phyloP scores from a whole-genome alignment of 1,140 invertebrate species.

The Drosophila triauraria region DNA sequence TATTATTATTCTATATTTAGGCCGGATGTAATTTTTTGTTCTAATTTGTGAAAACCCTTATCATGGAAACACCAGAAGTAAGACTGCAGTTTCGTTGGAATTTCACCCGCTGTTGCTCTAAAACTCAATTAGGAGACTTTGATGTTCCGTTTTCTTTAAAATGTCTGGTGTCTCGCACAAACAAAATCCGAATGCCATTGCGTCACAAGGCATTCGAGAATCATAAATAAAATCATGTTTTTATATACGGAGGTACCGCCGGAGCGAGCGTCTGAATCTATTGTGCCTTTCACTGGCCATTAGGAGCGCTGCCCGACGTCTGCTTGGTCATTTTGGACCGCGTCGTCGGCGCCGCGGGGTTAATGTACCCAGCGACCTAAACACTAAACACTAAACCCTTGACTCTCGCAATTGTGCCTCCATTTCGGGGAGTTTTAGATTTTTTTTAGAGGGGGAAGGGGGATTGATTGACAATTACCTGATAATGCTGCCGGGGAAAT shows the following conservation, averaged over 20 bases:
- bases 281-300: slow-evolving; percentile 40
- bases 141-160: slow-evolving; percentile 13
- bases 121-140: slow-evolving; percentile 21
- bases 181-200: slow-evolving; percentile 37
- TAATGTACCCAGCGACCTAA: slow-evolving; percentile 60
- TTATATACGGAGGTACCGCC: slow-evolving; percentile 17
- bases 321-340: slow-evolving; percentile 41
- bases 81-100: slow-evolving; percentile 22
- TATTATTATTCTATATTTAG: too few relatives aligned
- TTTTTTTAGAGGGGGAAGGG: background rate
- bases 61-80: background rate
- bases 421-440: slow-evolving; percentile 1
- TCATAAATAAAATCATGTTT: slow-evolving; percentile 37
- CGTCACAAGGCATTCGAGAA: slow-evolving; percentile 20
- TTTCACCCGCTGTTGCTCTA: background rate
- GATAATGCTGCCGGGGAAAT: slow-evolving; percentile 79
- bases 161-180: slow-evolving; percentile 15
- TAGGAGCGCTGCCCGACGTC: slow-evolving; percentile 32
- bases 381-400: slow-evolving; percentile 36
- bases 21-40: slow-evolving; percentile 8
- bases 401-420: slow-evolving; percentile 10
- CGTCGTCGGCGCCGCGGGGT: slow-evolving; percentile 63
- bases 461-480: slow-evolving; percentile 62
- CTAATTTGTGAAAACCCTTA: background rate
- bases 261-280: slow-evolving; percentile 8